Conservation (phyloP, 2,888 invertebrate genomes). For the Itoplectis maculator region DNA sequence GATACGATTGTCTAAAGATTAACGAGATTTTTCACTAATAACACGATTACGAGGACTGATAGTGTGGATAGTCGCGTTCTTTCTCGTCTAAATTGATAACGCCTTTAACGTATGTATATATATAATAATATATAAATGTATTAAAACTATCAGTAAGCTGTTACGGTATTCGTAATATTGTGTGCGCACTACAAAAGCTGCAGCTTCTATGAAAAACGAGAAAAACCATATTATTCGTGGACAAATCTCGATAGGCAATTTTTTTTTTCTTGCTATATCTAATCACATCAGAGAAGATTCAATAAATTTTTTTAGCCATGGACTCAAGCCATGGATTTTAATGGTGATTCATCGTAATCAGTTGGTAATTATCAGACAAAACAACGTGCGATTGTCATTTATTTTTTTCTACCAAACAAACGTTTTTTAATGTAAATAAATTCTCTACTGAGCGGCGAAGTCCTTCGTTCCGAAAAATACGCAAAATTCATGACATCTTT, state of each 20-base stretch:
- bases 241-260: slow-evolving; percentile 54
- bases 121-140: slow-evolving; percentile 17
- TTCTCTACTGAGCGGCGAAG: slow-evolving; percentile 53
- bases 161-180: slow-evolving; percentile 52
- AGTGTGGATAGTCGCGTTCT: slow-evolving; percentile 28
- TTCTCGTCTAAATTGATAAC: slow-evolving; percentile 11
- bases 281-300: slow-evolving; percentile 51
- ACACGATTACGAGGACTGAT: slow-evolving; percentile 22
- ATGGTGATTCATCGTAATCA: slow-evolving; percentile 75
- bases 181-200: slow-evolving; percentile 83
- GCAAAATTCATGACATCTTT: not conserved
- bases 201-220: slow-evolving; percentile 71
- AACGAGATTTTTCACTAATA: slow-evolving; percentile 42
- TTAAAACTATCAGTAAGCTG: slow-evolving; percentile 23
- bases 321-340: slow-evolving; percentile 84
- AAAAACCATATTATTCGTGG: slow-evolving; percentile 65
- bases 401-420: slow-evolving; percentile 43
- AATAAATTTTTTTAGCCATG: slow-evolving; percentile 79
- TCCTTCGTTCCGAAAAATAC: slow-evolving; percentile 44
- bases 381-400: slow-evolving; percentile 55
- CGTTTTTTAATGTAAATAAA: slow-evolving; percentile 41
- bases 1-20: slow-evolving; percentile 37
- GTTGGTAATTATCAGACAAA: slow-evolving; percentile 57
- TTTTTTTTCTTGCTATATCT: slow-evolving; percentile 36
- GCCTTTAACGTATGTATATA: slow-evolving; percentile 5